Evolutionary conservation across 2,888 invertebrate genomes (phyloP).

Genomic region (Pimpla rufipes): DNA sequence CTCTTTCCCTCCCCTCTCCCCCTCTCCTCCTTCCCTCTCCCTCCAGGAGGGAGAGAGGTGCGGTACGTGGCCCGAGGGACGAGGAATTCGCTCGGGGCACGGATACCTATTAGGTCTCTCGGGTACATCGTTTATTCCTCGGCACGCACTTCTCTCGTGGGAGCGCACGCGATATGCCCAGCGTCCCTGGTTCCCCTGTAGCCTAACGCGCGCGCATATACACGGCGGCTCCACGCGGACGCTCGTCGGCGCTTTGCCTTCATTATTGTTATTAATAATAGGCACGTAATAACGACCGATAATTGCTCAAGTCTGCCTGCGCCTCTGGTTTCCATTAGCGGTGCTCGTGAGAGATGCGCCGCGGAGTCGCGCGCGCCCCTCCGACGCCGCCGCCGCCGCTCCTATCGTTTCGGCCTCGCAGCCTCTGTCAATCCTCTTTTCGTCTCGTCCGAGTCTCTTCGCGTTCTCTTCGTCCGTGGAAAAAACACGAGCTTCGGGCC

Average conservation of each 20-base stretch:
- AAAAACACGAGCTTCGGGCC: too few relatives aligned
- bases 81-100: conserved; percentile 83
- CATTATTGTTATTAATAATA: conserved; percentile 84
- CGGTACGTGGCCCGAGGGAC: conserved; percentile 69
- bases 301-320: conserved; percentile 84
- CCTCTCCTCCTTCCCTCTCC: too few relatives aligned
- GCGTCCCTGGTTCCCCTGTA: conserved; percentile 64
- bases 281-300: conserved; percentile 83
- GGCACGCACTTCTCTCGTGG: conserved; percentile 85
- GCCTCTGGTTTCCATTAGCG: conserved; percentile 82
- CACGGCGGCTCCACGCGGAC: not conserved
- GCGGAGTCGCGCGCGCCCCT: too few relatives aligned
- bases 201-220: conserved; percentile 58
- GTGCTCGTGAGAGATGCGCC: conserved; percentile 51
- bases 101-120: conserved; percentile 82
- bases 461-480: too few relatives aligned
- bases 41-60: too few relatives aligned
- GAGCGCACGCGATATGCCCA: conserved; percentile 84
- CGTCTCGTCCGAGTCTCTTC: not conserved
- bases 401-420: conserved; percentile 23
- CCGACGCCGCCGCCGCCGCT: conserved; percentile 11
- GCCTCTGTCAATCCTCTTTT: conserved; percentile 4
- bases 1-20: too few relatives aligned
- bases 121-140: conserved; percentile 83
- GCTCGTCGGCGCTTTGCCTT: conserved; percentile 74